Evolutionary conservation across 1,140 invertebrate species (phyloP).

Genomic region (Atta colombica): DNA sequence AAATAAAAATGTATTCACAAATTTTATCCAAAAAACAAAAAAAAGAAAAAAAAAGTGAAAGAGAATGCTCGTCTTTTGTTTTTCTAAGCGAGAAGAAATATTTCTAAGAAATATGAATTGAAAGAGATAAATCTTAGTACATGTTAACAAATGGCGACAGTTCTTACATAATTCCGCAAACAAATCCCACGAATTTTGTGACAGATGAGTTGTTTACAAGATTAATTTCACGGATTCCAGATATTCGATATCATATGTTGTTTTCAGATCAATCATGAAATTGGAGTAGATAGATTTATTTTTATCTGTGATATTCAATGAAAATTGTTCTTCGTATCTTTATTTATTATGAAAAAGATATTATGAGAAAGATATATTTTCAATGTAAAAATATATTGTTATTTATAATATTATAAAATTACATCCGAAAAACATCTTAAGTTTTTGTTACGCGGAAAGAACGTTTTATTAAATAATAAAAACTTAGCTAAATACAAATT

Average conservation of each 20-base stretch:
- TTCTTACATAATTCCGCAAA: slow-evolving; percentile 7
- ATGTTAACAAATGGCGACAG: slow-evolving; percentile 28
- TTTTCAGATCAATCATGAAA: slow-evolving; percentile 55
- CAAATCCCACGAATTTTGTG: slow-evolving; percentile 9
- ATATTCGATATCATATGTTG: slow-evolving; percentile 32
- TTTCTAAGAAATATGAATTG: neutral
- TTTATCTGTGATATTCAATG: slow-evolving; percentile 44
- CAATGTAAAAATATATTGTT: neutral
- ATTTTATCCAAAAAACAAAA: slow-evolving; percentile 2
- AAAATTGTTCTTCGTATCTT: slow-evolving; percentile 1
- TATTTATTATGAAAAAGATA: neutral
- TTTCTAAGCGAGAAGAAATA: neutral
- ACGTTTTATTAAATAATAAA: too few species aligned
- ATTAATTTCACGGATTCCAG: slow-evolving; percentile 23
- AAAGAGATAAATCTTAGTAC: slow-evolving; percentile 20
- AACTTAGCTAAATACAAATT: too few species aligned
- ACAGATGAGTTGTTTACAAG: slow-evolving; percentile 43
- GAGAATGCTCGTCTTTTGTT: neutral
- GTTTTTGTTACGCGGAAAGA: neutral
- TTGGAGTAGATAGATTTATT: slow-evolving; percentile 26
- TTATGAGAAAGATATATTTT: neutral
- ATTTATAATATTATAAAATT: slow-evolving; percentile 9
- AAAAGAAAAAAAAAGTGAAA: neutral
- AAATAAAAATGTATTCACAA: slow-evolving; percentile 3
- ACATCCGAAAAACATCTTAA: neutral